Base-by-base conservation (phyloP, 2,113 vertebrate species). In the Rhynchopsitta pachyrhyncha region DNA sequence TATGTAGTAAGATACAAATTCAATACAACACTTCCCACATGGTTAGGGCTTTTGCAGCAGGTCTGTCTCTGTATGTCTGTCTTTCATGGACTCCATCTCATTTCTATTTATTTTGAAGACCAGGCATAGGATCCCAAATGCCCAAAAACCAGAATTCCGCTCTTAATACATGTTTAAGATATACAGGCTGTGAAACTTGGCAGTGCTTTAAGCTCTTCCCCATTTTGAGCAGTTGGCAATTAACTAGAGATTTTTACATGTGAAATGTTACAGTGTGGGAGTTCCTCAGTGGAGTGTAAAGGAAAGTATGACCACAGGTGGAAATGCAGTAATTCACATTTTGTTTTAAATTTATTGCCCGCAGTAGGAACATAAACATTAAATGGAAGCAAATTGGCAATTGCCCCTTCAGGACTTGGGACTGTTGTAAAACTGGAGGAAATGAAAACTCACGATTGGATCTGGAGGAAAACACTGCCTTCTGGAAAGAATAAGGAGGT, bases 221-320 rank as follows among this genome's bases (percentile, higher is more conserved):
- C 14, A 1, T 49, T 82, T 66, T 37, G 44, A 90, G 44, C 1
- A 1, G 49, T 67, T 93, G 57, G 57, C 53, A 92, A 80, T 83
- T 89, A 91, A 79, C 46, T 68, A 50, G 31, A 55, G 64, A 41
- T 88, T 92, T 93, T 90, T 57, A 53, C 10, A 13, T 41, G 75
- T 69, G 52, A 87, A 79, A 53, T 55, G 59, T 86, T 86, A 67
- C 33, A 69, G 64, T 2, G 8, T 70, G 47, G 84, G 66, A 82
- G 71, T 77, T 90, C 82, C 49, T 92, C 50, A 41, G 31, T 7
- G 2, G 49, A 88, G 39, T 17, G 11, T 57, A 74, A 94, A 88
- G 85, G 79, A 92, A 96, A 92, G 46, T 74, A 63, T 88, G 91
- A 93, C 76, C 39, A 35, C 35, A 35, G 37, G n/a, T 81, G 59